Conservation (phyloP, 2,113 vertebrate species). For the Collichthys lucidus region DNA sequence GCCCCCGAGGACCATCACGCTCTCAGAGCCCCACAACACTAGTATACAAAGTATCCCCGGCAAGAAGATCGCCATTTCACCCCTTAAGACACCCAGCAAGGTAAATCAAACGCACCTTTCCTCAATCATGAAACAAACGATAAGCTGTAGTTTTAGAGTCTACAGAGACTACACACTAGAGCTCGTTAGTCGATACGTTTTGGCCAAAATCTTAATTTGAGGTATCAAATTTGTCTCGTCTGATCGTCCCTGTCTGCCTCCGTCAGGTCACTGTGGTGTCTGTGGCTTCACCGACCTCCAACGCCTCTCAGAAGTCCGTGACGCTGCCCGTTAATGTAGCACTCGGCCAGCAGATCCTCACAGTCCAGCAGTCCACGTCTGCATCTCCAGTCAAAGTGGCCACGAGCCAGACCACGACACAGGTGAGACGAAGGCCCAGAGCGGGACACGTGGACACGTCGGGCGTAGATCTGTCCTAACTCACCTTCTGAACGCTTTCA, state of each 20-base stretch:
- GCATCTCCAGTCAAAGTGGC: conserved; percentile 89
- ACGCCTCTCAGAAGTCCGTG: conserved; percentile 89
- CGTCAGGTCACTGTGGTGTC: conserved; percentile 91
- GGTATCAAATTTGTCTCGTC: too few relatives aligned
- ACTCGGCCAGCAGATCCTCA: conserved; percentile 91
- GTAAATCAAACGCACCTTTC: conserved; percentile 72
- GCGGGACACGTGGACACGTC: too few relatives aligned
- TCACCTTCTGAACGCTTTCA: conserved; percentile 55
- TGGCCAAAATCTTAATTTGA: background rate
- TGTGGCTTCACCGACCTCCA: conserved; percentile 88
- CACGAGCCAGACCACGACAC: conserved; percentile 83
- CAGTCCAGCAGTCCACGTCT: conserved; percentile 88
- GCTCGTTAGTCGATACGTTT: background rate
- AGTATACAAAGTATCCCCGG: conserved; percentile 85
- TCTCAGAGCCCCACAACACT: conserved; percentile 90
- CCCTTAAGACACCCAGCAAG: conserved; percentile 98
- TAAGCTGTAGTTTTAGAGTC: background rate
- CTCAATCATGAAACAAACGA: background rate
- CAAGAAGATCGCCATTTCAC: conserved; percentile 98
- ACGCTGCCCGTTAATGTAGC: conserved; percentile 89
- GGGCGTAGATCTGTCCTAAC: background rate
- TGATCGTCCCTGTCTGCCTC: background rate
- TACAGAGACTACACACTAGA: too few relatives aligned
- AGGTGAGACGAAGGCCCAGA: conserved; percentile 76
- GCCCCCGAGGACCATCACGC: conserved; percentile 90